Evolutionary conservation across 2,113 vertebrate genomes (phyloP).

Genomic region (Hepsetus odoe): DNA sequence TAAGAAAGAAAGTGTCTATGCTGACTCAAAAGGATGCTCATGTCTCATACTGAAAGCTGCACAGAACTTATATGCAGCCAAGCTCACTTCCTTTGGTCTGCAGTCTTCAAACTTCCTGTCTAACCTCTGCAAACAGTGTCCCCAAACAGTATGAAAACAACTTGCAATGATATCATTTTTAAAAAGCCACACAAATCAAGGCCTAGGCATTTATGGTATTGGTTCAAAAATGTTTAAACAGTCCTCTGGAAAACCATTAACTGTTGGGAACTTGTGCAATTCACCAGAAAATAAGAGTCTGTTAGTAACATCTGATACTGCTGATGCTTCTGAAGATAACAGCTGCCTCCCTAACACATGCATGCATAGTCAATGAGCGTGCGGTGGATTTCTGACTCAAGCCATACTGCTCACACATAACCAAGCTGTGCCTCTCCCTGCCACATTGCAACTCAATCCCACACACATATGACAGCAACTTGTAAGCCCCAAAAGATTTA

Average conservation of each 20-base stretch:
- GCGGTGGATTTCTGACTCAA: slow-evolving; percentile 50
- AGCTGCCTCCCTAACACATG: slow-evolving; percentile 26
- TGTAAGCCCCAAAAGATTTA: slow-evolving; percentile 36
- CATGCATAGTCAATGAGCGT: slow-evolving; percentile 32
- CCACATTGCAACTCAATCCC: slow-evolving; percentile 43
- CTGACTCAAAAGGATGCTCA: slow-evolving; percentile 42
- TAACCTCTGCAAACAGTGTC: slow-evolving; percentile 1
- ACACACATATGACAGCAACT: slow-evolving; percentile 47
- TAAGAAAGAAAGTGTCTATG: slow-evolving; percentile 18
- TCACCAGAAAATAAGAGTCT: not conserved
- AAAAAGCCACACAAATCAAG: not conserved
- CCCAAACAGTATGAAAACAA: not conserved
- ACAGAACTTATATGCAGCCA: slow-evolving; percentile 30
- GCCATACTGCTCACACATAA: slow-evolving; percentile 34
- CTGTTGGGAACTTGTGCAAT: not conserved
- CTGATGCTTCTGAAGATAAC: slow-evolving; percentile 21
- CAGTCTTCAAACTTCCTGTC: slow-evolving; percentile 47
- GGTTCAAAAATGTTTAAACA: not conserved
- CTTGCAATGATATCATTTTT: not conserved
- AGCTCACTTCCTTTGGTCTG: slow-evolving; percentile 53
- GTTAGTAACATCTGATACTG: slow-evolving; percentile 22
- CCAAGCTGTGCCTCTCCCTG: slow-evolving; percentile 26
- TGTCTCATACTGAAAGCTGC: slow-evolving; percentile 58
- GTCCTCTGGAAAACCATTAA: not conserved
- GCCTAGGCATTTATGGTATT: not conserved